Evolutionary conservation across 92 coral and sea anemone genomes (phyloP).

Genomic region (Palythoa grandis): DNA sequence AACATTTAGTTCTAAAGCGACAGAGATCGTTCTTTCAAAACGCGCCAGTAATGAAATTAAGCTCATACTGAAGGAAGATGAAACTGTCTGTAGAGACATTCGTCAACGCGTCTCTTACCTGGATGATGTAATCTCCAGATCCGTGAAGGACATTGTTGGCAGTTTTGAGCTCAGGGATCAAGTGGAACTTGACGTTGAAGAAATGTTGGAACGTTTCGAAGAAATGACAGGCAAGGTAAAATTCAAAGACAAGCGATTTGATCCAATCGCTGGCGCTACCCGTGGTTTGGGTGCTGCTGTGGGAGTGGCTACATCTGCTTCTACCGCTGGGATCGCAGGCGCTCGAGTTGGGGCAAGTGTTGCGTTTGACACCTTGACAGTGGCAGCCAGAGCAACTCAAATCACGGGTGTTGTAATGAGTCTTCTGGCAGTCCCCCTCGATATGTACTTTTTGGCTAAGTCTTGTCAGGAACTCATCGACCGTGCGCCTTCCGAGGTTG

Average conservation of each 20-base stretch:
- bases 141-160: constrained; percentile 32
- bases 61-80: constrained; percentile 52
- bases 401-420: constrained; percentile 69
- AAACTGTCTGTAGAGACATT: constrained; percentile 51
- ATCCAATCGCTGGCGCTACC: constrained; percentile 56
- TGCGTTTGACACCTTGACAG: constrained; percentile 60
- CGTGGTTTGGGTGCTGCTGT: constrained; percentile 64
- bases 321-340: constrained; percentile 64
- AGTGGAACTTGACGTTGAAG: constrained; percentile 61
- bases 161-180: constrained; percentile 2
- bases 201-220: too few relatives aligned
- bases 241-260: constrained; percentile 48
- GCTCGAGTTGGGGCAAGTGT: constrained; percentile 63
- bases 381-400: constrained; percentile 61
- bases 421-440: constrained; percentile 58
- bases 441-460: constrained; percentile 62
- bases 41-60: constrained; percentile 53
- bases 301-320: constrained; percentile 55
- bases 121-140: constrained; percentile 45
- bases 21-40: constrained; percentile 50
- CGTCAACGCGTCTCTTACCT: constrained; percentile 49
- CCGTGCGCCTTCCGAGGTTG: constrained; percentile 59
- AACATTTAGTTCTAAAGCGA: constrained; percentile 64
- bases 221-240: constrained; percentile 54
- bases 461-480: constrained; percentile 55